These are phyloP conservation scores for Tetrao urogallus DNA, from an alignment of 2,113 vertebrate genomes.

Conservation along the genomic window DNA sequence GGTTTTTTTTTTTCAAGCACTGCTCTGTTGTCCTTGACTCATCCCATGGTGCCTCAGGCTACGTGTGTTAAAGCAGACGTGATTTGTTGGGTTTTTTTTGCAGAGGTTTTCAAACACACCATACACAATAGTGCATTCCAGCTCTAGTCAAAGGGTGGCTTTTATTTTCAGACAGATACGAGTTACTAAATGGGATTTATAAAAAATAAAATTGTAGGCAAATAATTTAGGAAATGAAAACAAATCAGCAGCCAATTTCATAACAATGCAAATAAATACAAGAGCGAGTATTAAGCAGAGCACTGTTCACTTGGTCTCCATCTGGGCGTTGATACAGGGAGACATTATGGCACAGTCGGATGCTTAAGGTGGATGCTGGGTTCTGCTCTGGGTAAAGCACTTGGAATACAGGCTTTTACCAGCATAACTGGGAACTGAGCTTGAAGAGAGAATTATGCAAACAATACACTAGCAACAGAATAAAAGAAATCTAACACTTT, in stretches of 20 bases:
- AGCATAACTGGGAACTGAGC: neutral
- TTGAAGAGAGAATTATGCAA: neutral
- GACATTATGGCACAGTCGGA: neutral
- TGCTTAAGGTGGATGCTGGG: neutral
- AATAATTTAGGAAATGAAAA: constrained; percentile 51
- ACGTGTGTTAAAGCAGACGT: constrained; percentile 34
- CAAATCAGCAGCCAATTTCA: constrained; percentile 44
- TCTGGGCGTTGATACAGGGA: neutral
- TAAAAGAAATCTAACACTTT: neutral
- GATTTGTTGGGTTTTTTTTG: neutral
- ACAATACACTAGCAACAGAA: neutral
- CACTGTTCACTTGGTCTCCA: neutral
- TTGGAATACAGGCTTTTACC: neutral
- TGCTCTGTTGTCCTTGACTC: constrained; percentile 33
- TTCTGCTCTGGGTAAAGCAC: neutral
- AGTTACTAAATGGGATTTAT: constrained; percentile 24
- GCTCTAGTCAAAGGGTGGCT: neutral
- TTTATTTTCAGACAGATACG: constrained; percentile 29
- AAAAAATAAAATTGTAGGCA: neutral
- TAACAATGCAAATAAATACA: constrained; percentile 9
- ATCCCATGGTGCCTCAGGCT: neutral
- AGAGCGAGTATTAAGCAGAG: neutral
- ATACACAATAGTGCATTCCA: constrained; percentile 18
- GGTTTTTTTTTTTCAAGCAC: neutral
- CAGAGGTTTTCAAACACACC: neutral